Base-by-base conservation (phyloP, 2,113 vertebrate species). In the Colistium nudipinnis region DNA sequence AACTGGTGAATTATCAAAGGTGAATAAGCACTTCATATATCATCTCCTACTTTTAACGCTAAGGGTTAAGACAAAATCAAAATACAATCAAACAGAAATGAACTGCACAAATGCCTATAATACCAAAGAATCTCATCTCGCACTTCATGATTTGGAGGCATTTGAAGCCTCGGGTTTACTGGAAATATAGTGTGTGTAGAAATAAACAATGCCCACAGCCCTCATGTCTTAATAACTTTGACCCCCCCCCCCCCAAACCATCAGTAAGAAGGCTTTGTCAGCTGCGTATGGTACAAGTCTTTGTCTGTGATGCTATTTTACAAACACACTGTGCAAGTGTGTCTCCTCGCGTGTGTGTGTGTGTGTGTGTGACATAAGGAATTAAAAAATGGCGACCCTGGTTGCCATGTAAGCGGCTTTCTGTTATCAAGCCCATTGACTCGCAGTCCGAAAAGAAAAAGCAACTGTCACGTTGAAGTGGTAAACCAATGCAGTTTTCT, bases 401-500 rank as follows among this genome's bases (percentile, higher is more conserved):
- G 57, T 72, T 63, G 48, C 65, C 52, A 52, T 28, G 57, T 90
- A 85, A 91, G 83, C 81, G 22, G 83, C 78, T 87, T 89, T 88
- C 11, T 52, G 75, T 68, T 78, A 68, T 84, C 55, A 74, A 70
- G 56, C 66, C 62, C 54, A 49, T 48, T 71, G 75, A 82, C 71
- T 84, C 48, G 12, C 17, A 69, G 41, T 64, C 36, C 69, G 78
- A 78, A 84, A 80, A 73, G 39, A 8, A 38, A 38, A 38, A 38
- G 14, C 16, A 65, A 61, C 57, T 85, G 78, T 85, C 78, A 53
- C 39, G 36, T 66, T 51, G 36, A 70, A 78, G 70, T 80, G 31
- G 66, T 78, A 78, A 88, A 87, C 64, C 73, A 80, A 80, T 57
- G 79, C 77, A 69, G 74, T 81, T 81, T 81, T 45, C 78, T 54